Conservation (phyloP, 2,797 vertebrate genomes). For the Crenuchus spilurus region DNA sequence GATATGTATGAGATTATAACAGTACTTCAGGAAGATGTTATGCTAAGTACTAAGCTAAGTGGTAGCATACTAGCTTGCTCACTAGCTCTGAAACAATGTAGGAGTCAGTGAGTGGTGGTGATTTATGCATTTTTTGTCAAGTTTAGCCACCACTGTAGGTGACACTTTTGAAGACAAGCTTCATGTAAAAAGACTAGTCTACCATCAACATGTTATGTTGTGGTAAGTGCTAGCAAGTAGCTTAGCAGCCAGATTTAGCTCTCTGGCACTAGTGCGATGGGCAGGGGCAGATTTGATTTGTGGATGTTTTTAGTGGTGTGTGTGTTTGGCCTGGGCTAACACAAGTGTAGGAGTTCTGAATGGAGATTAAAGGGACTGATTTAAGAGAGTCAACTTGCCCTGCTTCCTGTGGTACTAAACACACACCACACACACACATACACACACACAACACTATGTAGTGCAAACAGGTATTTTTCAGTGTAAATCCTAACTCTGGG, state of each 20-base stretch:
- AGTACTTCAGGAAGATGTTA: no score
- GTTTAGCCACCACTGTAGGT: slow-evolving; percentile 39
- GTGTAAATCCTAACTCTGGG: slow-evolving; percentile 15
- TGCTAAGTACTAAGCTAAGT: no score
- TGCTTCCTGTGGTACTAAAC: slow-evolving; percentile 45
- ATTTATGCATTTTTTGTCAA: slow-evolving; percentile 46
- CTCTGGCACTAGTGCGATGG: slow-evolving; percentile 1
- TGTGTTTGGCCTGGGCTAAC: slow-evolving; percentile 59
- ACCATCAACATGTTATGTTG: background rate
- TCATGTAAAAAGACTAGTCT: background rate
- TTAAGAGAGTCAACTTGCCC: slow-evolving; percentile 68
- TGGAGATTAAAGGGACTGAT: slow-evolving; percentile 71
- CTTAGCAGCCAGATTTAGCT: background rate
- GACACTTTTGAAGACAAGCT: background rate
- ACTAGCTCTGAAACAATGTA: background rate
- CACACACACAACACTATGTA: slow-evolving; percentile 43
- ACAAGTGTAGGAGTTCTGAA: slow-evolving; percentile 42
- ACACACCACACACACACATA: background rate
- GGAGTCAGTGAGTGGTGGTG: background rate
- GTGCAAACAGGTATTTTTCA: slow-evolving; percentile 49
- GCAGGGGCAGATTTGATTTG: slow-evolving; percentile 50
- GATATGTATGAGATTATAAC: no score
- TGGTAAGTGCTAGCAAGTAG: background rate
- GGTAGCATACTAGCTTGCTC: no score
- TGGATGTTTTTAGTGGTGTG: slow-evolving; percentile 57